Conservation (phyloP, 1,140 invertebrate species). For the Diachasmimorpha longicaudata region DNA sequence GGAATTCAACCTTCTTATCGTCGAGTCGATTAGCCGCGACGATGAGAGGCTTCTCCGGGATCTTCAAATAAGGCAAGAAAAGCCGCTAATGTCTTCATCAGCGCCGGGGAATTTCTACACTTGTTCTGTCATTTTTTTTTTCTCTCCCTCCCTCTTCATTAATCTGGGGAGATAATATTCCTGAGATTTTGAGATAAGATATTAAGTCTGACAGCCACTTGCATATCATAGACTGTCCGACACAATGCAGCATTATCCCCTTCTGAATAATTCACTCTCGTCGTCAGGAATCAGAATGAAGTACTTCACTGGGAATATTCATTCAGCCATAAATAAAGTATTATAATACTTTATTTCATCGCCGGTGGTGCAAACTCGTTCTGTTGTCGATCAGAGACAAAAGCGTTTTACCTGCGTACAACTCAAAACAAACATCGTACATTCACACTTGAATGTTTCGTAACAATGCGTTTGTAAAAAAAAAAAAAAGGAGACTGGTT, state of each 20-base stretch:
- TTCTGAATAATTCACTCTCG: not conserved
- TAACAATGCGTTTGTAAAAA: not conserved
- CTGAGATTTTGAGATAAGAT: constrained; percentile 12
- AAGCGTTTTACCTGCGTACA: constrained; percentile 45
- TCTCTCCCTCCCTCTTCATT: not conserved
- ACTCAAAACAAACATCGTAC: constrained; percentile 61
- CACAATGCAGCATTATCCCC: not conserved
- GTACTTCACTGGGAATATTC: too few relatives aligned
- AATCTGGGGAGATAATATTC: constrained; percentile 1
- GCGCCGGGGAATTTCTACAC: not conserved
- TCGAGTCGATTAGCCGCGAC: not conserved
- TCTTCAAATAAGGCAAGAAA: constrained; percentile 1
- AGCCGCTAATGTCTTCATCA: constrained; percentile 18
- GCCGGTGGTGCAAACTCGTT: not conserved
- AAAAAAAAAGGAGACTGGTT: constrained; percentile 31
- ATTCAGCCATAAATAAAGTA: not conserved
- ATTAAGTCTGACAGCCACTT: not conserved
- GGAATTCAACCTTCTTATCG: not conserved
- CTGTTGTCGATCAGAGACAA: constrained; percentile 49
- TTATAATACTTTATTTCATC: not conserved
- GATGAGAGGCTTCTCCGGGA: not conserved
- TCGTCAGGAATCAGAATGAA: too few relatives aligned
- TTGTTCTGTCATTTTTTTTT: not conserved
- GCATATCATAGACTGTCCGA: not conserved
- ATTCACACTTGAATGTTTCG: constrained; percentile 15